Conservation (phyloP, 2,797 vertebrate species). For the Adelosebastes latens region DNA sequence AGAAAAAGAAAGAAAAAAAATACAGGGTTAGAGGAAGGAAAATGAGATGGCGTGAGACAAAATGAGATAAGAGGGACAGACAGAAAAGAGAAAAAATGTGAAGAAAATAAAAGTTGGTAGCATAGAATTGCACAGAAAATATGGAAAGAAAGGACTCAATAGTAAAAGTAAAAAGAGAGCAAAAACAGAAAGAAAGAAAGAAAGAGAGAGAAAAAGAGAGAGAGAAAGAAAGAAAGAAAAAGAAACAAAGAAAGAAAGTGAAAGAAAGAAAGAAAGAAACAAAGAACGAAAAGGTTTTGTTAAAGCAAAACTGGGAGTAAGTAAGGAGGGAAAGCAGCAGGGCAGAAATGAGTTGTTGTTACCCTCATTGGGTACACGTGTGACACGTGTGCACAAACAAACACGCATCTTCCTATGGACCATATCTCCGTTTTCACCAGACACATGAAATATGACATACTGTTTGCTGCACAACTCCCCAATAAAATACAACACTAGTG, state of each 20-base stretch:
- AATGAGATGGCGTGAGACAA: not conserved
- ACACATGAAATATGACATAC: slow-evolving; percentile 50
- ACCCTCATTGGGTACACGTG: not conserved
- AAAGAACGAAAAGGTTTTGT: not conserved
- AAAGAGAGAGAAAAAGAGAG: not conserved
- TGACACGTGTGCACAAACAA: not conserved
- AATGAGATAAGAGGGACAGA: not conserved
- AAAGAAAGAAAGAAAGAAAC: not conserved
- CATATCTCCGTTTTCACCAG: slow-evolving; percentile 43
- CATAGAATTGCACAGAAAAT: not conserved
- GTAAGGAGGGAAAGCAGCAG: not conserved
- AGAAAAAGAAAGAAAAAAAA: not conserved
- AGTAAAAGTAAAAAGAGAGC: not conserved
- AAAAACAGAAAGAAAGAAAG: not conserved
- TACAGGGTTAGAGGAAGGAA: not conserved
- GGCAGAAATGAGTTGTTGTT: slow-evolving; percentile 2
- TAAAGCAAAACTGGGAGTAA: not conserved
- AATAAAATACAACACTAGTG: slow-evolving; percentile 59
- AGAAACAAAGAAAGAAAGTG: not conserved
- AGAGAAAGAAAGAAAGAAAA: not conserved
- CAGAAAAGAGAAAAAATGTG: not conserved
- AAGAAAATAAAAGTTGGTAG: not conserved
- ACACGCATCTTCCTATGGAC: not conserved
- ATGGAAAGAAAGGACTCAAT: not conserved
- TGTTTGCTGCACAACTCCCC: slow-evolving; percentile 39